Evolutionary conservation across 1,140 invertebrate genomes (phyloP), one percentile per base, ranked within the genome.

Genomic region (Trachymyrmex septentrionalis): DNA sequence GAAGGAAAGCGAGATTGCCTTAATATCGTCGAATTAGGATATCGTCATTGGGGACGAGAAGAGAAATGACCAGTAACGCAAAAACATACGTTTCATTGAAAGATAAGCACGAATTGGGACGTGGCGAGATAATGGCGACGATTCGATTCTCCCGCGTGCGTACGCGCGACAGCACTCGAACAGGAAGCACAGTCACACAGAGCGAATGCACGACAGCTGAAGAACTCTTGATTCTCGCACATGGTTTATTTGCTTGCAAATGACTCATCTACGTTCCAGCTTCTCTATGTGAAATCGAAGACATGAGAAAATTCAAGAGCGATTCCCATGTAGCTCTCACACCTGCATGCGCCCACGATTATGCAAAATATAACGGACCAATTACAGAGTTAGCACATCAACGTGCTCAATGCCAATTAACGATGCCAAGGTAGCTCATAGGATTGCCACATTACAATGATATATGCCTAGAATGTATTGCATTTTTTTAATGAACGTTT

Each of bases 221-320:
- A 44, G 78, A 81, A 57, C 78, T 67, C 77, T 77, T 57, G 24
- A 48, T 57, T 77, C 57, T 34, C 48, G 48, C 3, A 16, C 19
- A n/a, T 81, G 53, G 34, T 81, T 38, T 81, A 71, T 59, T 71
- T 55, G 21, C 66, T 16, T 19, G 66, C 21, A 34, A 44, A 12
- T 81, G 78, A 81, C 30, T 81, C 78, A 81, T 57, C n/a, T 57
- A 64, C 34, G 12, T 57, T 27, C 38, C 34, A 48, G 30, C 64
- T 67, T 53, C 48, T 50, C 63, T 16, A 10, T 57, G 78, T 71
- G 78, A 81, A 81, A 81, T 81, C 78, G 64, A 71, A 30, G 30
- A 21, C 48, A 71, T 81, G 78, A 57, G 78, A 71, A 71, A 81
- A 81, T 81, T 81, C 78, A 81, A 81, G 77, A 69, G 78, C 78